These are phyloP conservation scores for Lamellibrachia satsuma DNA, from an alignment of 2,888 invertebrate species.

Conservation along the genomic window DNA sequence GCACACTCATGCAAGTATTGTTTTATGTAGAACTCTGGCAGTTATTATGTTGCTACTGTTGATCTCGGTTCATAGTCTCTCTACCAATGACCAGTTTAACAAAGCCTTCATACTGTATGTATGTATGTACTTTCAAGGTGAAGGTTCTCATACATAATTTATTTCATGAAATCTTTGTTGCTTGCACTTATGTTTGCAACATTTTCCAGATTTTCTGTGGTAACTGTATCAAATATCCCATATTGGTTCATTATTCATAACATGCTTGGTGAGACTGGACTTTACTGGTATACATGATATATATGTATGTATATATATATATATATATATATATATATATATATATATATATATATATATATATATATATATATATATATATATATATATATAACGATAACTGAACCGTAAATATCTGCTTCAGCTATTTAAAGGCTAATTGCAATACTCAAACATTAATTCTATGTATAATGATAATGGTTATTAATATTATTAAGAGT, in stretches of 20 bases:
- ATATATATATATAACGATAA: background rate
- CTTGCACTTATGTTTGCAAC: no score
- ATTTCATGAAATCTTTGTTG: no score
- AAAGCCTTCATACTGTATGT: background rate
- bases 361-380: no score
- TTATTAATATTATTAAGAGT: background rate
- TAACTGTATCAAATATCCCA: no score
- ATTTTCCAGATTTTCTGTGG: no score
- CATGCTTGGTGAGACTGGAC: no score
- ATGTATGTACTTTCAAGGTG: background rate
- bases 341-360: no score
- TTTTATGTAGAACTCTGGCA: background rate
- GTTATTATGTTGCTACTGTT: background rate
- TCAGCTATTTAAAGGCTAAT: background rate
- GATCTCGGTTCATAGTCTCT: background rate
- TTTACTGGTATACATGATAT: no score
- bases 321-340: no score
- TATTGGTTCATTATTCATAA: no score
- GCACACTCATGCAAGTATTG: background rate
- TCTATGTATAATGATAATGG: background rate
- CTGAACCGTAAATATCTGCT: background rate
- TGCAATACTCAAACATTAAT: constrained; percentile 7
- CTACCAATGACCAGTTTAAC: background rate
- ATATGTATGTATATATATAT: no score
- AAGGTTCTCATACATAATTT: no score